Conservation (phyloP, 2,113 vertebrate genomes). For the Lipotes vexillifer region DNA sequence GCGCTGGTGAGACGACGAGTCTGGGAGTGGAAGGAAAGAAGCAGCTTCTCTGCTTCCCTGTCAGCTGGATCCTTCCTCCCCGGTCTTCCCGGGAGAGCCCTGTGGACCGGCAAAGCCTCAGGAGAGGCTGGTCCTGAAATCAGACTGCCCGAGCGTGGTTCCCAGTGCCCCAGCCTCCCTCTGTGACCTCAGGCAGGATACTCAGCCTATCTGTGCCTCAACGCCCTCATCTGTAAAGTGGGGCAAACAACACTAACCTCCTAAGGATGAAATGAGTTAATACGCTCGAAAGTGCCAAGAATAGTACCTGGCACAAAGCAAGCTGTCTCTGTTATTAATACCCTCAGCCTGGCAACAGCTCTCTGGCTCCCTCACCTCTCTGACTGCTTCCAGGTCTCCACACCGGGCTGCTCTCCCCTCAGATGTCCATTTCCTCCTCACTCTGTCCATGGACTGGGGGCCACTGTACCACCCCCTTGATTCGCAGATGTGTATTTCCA, state of each 20-base stretch:
- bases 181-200: not conserved
- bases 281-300: fast-evolving
- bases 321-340: not conserved
- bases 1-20: not conserved
- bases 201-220: not conserved
- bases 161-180: not conserved
- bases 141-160: not conserved
- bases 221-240: not conserved
- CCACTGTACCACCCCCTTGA: not conserved
- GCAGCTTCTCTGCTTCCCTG: not conserved
- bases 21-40: not conserved
- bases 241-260: not conserved
- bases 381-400: not conserved
- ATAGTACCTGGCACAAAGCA: too few relatives aligned
- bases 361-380: not conserved
- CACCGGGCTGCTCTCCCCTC: not conserved
- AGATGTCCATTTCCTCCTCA: not conserved
- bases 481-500: not conserved
- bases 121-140: not conserved
- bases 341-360: not conserved
- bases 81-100: not conserved
- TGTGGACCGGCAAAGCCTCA: too few relatives aligned
- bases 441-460: not conserved
- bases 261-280: not conserved
- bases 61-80: too few relatives aligned